Evolutionary conservation across 2,797 vertebrate genomes (phyloP).

Genomic region (Psittacula derbiana): DNA sequence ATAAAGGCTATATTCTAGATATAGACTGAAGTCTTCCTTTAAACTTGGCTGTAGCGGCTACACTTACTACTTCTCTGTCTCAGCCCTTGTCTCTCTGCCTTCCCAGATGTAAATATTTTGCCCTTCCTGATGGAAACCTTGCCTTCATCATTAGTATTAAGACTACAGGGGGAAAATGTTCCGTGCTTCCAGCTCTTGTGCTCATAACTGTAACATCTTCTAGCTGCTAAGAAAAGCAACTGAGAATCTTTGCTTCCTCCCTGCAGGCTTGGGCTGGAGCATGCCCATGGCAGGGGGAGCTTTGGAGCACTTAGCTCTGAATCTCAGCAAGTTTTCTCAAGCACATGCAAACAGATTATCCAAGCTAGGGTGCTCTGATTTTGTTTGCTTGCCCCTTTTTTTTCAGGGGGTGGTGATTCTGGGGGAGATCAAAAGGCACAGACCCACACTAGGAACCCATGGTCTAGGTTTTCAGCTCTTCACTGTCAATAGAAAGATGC

Average conservation of each 20-base stretch:
- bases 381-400: background rate
- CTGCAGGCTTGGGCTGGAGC: background rate
- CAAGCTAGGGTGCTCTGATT: background rate
- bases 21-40: background rate
- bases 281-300: background rate
- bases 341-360: background rate
- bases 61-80: background rate
- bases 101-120: background rate
- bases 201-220: background rate
- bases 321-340: background rate
- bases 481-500: background rate
- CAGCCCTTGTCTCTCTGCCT: background rate
- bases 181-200: background rate
- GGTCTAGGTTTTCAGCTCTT: background rate
- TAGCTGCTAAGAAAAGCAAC: background rate
- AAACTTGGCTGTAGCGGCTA: background rate
- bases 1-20: too few relatives aligned
- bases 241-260: background rate
- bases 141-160: background rate
- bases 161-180: background rate
- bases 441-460: background rate
- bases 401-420: background rate
- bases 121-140: background rate
- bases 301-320: background rate
- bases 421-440: background rate